Evolutionary conservation across 2,888 invertebrate species (phyloP).

Genomic region (Megamerina dolium): DNA sequence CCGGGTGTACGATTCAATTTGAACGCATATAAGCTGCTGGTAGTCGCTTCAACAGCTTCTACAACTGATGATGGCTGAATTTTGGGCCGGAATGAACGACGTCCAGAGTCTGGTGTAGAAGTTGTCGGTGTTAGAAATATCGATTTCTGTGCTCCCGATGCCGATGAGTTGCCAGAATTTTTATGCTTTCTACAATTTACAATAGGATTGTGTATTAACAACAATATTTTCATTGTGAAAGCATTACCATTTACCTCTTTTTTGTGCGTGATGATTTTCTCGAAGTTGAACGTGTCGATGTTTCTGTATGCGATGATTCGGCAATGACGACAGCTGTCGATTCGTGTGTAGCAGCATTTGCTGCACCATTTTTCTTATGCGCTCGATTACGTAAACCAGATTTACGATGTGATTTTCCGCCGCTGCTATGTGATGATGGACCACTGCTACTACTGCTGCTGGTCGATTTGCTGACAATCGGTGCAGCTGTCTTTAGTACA

Average conservation of each 20-base stretch:
- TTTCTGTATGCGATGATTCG: conserved; percentile 5
- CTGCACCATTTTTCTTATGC: conserved; percentile 15
- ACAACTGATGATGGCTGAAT: conserved; percentile 55
- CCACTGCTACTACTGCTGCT: conserved; percentile 5
- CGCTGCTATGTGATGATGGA: no score
- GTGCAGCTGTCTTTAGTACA: conserved; percentile 71
- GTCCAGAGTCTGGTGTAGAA: conserved; percentile 38
- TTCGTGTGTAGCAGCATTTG: conserved; percentile 6
- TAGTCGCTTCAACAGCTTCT: conserved; percentile 49
- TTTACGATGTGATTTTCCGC: conserved; percentile 7
- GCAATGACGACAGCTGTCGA: conserved; percentile 2
- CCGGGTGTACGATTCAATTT: conserved; percentile 75
- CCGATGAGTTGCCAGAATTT: conserved; percentile 44
- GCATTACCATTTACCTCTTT: conserved; percentile 32
- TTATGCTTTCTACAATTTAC: conserved; percentile 48
- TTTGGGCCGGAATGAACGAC: conserved; percentile 67
- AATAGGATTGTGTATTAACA: no score
- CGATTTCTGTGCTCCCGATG: conserved; percentile 14
- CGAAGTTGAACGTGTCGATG: no score
- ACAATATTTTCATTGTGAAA: no score
- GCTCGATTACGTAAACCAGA: conserved; percentile 6
- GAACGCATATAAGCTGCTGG: conserved; percentile 69
- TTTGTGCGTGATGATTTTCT: conserved; percentile 26
- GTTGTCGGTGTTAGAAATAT: conserved; percentile 23
- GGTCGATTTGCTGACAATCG: conserved; percentile 44